Evolutionary conservation across 2,113 vertebrate species (phyloP), one percentile per base, ranked within the genome.

Genomic region (Cepphus grylle): DNA sequence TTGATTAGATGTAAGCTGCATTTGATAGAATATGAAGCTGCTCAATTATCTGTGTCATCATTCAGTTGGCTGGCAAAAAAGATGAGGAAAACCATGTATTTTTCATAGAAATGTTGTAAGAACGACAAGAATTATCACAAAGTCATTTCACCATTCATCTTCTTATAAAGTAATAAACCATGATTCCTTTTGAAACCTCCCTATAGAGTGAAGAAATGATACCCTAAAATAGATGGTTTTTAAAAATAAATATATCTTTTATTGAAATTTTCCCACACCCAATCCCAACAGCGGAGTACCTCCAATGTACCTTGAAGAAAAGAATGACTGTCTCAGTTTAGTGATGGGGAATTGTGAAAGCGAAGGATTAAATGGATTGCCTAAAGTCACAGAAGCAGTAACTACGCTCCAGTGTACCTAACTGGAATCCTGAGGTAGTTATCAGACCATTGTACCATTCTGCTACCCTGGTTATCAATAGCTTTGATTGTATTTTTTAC

Each of bases 1-100:
- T 94, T 90, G 76, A 94, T 94, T 88, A 92, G 80, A 63, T 11
- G n/a, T 67, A 86, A 92, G 29, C 26, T 94, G 65, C 50, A 49
- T 81, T 83, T 93, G 72, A 42, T 67, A 81, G 59, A 52, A 63
- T 61, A 83, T 56, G 67, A 81, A 92, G 71, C 72, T 77, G 47
- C 76, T 86, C 59, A 92, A 67, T 86, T 94, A 88, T 83, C 50
- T 88, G 32, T 58, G 76, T 80, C 58, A 71, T 53, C 45, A 81
- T 73, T 90, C 42, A 73, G 11, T 11, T 74, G 47, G 25, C 29
- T 90, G 79, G 38, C 6, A 81, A 79, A 90, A 66, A 67, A 21
- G 8, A 74, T 32, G 61, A 79, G 19, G 30, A 90, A 91, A 91
- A 0, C 2, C 9, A 69, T 8, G 22, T 36, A 17, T 61, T 92